Evolutionary conservation across 2,888 invertebrate species (phyloP), one percentile per base, ranked within the genome.

Genomic region (Drosophila histrio): DNA sequence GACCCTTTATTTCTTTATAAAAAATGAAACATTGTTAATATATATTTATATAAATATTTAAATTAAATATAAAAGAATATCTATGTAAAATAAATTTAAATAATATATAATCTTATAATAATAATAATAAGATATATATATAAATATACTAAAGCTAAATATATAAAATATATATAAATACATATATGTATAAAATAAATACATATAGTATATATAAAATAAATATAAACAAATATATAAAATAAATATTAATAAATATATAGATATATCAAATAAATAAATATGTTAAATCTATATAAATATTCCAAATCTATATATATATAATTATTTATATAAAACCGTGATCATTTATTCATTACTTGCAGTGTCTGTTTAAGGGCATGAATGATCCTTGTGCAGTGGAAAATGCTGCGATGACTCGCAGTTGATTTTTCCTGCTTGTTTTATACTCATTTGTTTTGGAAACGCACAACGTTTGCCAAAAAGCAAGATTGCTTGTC

Each of bases 391-490:
- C 36, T 50, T 22, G 15, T 5, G 24, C 36, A 22, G 34, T 15
- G 7, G 3, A 49, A 49, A 34, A 21, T 49, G 13, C 17, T 9
- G 19, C 28, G 26, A 13, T 52, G 26, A 52, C 13, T 50, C n/a
- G 24, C 34, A 11, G 43, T 17, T 36, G 34, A 11, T 11, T 26
- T 17, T 52, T 19, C 6, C 28, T 15, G 32, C 36, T 53, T 66
- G 58, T 71, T 72, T 67, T 71, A 66, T 68, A 57, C 66, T 79
- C 70, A 79, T 79, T 79, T 69, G 65, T 63, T 70, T 66, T 43
- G 62, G 62, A 60, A 60, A 46, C 46, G 34, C 67, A 61, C 65
- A 74, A 59, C 67, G 73, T 69, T 79, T 80, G 80, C 84, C 84
- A 80, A 80, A 80, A 80, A 74, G 56, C 68, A 61, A 72, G 60